Evolutionary conservation across 2,888 invertebrate species (phyloP).

Genomic region (Glyphotaelius pellucidus): DNA sequence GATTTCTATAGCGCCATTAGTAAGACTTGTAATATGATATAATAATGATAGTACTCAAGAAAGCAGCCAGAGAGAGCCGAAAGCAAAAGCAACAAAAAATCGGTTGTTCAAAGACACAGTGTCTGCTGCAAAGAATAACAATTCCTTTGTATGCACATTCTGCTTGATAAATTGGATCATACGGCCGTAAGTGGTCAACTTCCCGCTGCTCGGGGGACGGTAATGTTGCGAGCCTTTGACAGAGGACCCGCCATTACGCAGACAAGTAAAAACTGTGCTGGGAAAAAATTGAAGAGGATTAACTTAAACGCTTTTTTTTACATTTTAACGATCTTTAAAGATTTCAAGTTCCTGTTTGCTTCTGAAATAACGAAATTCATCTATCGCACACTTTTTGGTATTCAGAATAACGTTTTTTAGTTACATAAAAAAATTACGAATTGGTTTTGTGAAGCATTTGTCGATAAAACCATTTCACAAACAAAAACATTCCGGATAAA

Average conservation of each 20-base stretch:
- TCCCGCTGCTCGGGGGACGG: conserved; percentile 2
- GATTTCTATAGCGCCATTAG: too few relatives aligned
- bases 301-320: not conserved
- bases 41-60: not conserved
- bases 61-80: not conserved
- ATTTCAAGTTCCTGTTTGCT: not conserved
- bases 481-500: not conserved
- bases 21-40: not conserved
- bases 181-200: conserved; percentile 36
- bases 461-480: too few relatives aligned
- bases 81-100: not conserved
- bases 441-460: too few relatives aligned
- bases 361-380: not conserved
- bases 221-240: conserved; percentile 40
- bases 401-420: not conserved
- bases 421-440: too few relatives aligned
- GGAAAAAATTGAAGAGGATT: not conserved
- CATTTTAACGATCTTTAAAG: not conserved
- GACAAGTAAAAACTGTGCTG: not conserved
- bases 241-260: conserved; percentile 34
- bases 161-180: conserved; percentile 32
- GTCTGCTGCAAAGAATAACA: conserved; percentile 18
- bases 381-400: not conserved
- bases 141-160: conserved; percentile 43
- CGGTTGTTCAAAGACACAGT: not conserved